These are phyloP conservation scores for Glandiceps talaboti DNA, from an alignment of 53 echinoderm and acorn worm genomes.

Conservation along the genomic window DNA sequence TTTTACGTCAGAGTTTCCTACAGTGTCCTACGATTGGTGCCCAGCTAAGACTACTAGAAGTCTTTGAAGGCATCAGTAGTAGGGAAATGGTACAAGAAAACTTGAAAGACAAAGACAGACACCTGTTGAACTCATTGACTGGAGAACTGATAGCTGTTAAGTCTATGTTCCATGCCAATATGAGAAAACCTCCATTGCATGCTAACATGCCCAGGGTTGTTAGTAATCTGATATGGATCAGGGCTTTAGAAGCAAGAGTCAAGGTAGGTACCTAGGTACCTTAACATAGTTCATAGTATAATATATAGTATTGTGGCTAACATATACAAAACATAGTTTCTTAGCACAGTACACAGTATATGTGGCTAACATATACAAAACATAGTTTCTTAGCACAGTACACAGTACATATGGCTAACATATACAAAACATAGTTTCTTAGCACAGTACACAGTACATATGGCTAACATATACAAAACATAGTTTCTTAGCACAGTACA, in stretches of 20 bases:
- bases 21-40: conserved; percentile 93
- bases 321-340: too few relatives aligned
- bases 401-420: too few relatives aligned
- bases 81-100: conserved; percentile 95
- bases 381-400: too few relatives aligned
- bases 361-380: too few relatives aligned
- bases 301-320: too few relatives aligned
- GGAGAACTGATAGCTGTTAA: conserved; percentile 76
- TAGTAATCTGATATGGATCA: conserved; percentile 82
- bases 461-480: too few relatives aligned
- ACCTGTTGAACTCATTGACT: conserved; percentile 73
- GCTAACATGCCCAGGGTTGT: conserved; percentile 76
- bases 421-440: too few relatives aligned
- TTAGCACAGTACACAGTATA: too few relatives aligned
- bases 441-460: too few relatives aligned
- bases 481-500: too few relatives aligned
- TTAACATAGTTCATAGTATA: too few relatives aligned
- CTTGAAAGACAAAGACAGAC: conserved; percentile 85
- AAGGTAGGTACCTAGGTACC: conserved; percentile 34
- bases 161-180: conserved; percentile 70
- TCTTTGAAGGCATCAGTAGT: conserved; percentile 95
- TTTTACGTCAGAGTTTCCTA: conserved; percentile 88
- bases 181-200: conserved; percentile 49
- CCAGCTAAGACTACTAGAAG: conserved; percentile 88
- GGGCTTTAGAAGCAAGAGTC: conserved; percentile 70